Percentiles rank a stretch among this genome's conserved stretches.
Evolutionary conservation across 2,113 vertebrate species (phyloP).

Genomic region (Ammospiza caudacuta): DNA sequence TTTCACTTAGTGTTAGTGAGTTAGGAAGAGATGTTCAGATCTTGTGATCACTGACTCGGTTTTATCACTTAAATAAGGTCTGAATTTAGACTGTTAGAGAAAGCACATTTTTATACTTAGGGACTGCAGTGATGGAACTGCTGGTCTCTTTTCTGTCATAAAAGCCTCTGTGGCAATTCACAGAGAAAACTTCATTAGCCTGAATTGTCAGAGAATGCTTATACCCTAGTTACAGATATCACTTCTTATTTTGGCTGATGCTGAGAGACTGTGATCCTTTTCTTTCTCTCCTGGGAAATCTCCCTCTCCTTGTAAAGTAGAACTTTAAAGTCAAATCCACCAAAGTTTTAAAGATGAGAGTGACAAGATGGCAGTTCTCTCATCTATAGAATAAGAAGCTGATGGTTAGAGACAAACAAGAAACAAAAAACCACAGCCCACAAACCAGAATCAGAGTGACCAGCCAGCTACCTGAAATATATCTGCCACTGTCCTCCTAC

Average conservation of each 20-base stretch:
- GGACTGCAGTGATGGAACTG: background rate
- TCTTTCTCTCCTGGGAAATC: background rate
- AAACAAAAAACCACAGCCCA: background rate
- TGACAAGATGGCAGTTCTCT: background rate
- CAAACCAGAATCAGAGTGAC: background rate
- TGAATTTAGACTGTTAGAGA: slow-evolving; percentile 14
- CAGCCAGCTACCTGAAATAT: background rate
- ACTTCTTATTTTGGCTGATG: slow-evolving; percentile 14
- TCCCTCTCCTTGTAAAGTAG: background rate
- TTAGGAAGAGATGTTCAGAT: background rate
- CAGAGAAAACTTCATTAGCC: slow-evolving; percentile 54
- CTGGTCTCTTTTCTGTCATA: slow-evolving; percentile 52
- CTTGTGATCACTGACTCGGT: background rate
- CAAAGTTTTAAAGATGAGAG: background rate
- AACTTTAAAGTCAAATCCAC: background rate
- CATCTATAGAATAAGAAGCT: background rate
- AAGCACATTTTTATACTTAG: slow-evolving; percentile 7
- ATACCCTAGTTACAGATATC: slow-evolving; percentile 2
- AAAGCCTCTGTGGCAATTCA: slow-evolving; percentile 37
- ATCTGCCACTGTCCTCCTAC: background rate
- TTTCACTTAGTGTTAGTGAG: background rate
- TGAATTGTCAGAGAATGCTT: slow-evolving; percentile 46
- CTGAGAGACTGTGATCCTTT: background rate
- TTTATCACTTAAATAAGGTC: slow-evolving; percentile 19
- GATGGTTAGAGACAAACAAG: background rate